Conservation (phyloP, 2,888 invertebrate species). For the Philereme transversata region DNA sequence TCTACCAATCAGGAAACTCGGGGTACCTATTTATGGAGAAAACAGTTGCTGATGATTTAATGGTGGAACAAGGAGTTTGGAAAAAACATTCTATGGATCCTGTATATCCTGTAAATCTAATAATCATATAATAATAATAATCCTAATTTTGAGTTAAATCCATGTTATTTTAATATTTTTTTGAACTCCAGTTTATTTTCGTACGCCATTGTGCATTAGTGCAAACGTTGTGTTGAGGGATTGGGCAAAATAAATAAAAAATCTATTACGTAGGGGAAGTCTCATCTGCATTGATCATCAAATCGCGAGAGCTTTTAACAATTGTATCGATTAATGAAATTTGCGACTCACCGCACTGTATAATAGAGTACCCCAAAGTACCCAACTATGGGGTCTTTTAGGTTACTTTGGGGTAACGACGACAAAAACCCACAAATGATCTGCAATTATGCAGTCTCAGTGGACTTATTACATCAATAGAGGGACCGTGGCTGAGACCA, state of each 20-base stretch:
- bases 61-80: too few species aligned
- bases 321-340: slow-evolving; percentile 17
- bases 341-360: slow-evolving; percentile 16
- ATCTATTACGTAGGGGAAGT: slow-evolving; percentile 10
- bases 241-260: slow-evolving; percentile 6
- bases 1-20: too few species aligned
- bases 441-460: slow-evolving; percentile 82
- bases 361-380: slow-evolving; percentile 12
- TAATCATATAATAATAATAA: too few species aligned
- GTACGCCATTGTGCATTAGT: too few species aligned
- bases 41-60: too few species aligned
- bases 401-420: slow-evolving; percentile 19
- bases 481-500: slow-evolving; percentile 54
- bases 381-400: slow-evolving; percentile 18
- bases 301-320: slow-evolving; percentile 12
- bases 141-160: too few species aligned
- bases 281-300: slow-evolving; percentile 20
- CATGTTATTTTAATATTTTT: too few species aligned
- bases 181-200: too few species aligned
- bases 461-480: slow-evolving; percentile 79
- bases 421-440: slow-evolving; percentile 79
- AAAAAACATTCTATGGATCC: too few species aligned
- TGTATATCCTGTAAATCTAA: too few species aligned
- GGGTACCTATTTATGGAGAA: too few species aligned
- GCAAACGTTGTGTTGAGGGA: not conserved